Evolutionary conservation across 2,113 vertebrate genomes (phyloP).

Genomic region (Anhinga rufa): DNA sequence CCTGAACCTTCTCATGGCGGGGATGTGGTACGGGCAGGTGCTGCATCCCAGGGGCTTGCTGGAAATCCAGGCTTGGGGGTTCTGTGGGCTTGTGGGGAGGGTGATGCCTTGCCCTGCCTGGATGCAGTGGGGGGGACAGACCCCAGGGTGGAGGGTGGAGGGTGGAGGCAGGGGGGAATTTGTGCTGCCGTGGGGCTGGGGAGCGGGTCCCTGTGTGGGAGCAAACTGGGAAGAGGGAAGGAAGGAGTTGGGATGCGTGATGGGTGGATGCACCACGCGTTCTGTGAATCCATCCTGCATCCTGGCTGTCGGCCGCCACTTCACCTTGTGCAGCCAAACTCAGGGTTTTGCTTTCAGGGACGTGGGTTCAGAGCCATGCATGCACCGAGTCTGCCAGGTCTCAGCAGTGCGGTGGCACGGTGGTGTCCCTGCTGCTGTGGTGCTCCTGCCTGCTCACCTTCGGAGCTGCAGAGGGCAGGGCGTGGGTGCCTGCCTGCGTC

Average conservation of each 20-base stretch:
- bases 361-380: rapidly evolving
- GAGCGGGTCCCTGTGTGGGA: background rate
- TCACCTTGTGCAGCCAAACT: background rate
- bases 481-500: background rate
- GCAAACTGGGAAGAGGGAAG: background rate
- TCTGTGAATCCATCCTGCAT: background rate
- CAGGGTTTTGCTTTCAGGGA: background rate
- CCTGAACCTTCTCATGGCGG: background rate
- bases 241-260: background rate
- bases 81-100: background rate
- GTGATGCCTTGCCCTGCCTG: too few relatives aligned
- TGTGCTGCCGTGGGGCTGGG: background rate
- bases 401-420: background rate
- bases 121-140: background rate
- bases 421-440: background rate
- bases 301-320: rapidly evolving
- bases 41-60: background rate
- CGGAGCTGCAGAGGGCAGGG: background rate
- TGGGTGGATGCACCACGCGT: background rate
- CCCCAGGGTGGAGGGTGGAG: too few relatives aligned
- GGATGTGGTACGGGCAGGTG: too few relatives aligned
- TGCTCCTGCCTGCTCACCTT: background rate
- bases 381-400: background rate
- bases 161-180: too few relatives aligned
- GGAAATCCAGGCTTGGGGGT: background rate